Base-by-base conservation (phyloP, 1,140 invertebrate genomes). In the Pemphigus obesinymphae region DNA sequence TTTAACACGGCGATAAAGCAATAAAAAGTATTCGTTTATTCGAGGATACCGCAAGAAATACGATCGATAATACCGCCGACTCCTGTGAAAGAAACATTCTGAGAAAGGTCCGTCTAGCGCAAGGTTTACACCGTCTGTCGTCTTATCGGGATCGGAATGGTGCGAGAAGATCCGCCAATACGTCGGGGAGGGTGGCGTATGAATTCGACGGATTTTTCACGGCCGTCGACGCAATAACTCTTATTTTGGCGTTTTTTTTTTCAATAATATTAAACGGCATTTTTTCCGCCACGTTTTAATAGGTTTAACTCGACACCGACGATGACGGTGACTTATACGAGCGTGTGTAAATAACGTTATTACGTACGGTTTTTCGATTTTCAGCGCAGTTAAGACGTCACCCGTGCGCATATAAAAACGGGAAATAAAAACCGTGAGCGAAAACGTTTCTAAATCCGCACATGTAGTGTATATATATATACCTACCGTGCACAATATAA, bases 361-460 rank as follows among this genome's bases (percentile, higher is more conserved):
- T 68, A n/a, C 10, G 10, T n/a, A 11, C 2, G 34, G 4, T 29
- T 29, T 8, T 70, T 29, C 68, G 68, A 45, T 45, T 70, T n/a
- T n/a, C n/a, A n/a, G n/a, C 40, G 68, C 75, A 58, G 55, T 80
- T 80, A 63, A 80, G 76, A 80, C 55, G 55, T 80, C 75, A 78
- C n/a, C 53, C 34, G 37, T 13, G 3, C 1, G 53, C 3, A 26
- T 26, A 55, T 3, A 29, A 31, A 61, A 20, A 34, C 1, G 20
- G 31, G 29, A 61, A 63, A 63, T 8, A 31, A 34, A 45, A 45
- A 45, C 3, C 7, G 0, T 13, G 37, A 37, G 48, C 73, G 53
- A 31, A 40, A 76, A 34, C 50, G 63, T 66, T 40, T 66, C 10
- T 37, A 63, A 13, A 63, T 66, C 63, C 34, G 31, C 20, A 34